A percentile compares a stretch with the other conserved stretches of the same genome.
These are phyloP conservation scores for Mechanitis mazaeus DNA, from an alignment of 2,888 invertebrate species.

Conservation along the genomic window DNA sequence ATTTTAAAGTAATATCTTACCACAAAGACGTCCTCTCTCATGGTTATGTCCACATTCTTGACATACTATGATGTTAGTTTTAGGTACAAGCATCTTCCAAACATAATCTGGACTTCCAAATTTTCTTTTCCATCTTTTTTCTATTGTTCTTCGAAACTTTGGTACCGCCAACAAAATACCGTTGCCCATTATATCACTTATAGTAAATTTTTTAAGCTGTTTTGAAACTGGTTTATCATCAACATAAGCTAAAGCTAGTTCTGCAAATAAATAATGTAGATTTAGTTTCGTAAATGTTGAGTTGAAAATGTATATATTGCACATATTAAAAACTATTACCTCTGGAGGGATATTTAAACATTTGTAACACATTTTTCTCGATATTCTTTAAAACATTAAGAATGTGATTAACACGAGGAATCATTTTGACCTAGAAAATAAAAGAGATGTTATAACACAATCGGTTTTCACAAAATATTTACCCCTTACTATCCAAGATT, in stretches of 20 bases:
- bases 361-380: conserved; percentile 50
- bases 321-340: conserved; percentile 38
- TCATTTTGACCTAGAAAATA: conserved; percentile 38
- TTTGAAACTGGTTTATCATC: conserved; percentile 37
- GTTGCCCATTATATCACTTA: conserved; percentile 82
- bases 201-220: conserved; percentile 54
- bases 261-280: conserved; percentile 36
- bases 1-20: conserved; percentile 70
- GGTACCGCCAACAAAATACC: conserved; percentile 90
- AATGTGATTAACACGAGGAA: conserved; percentile 45
- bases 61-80: conserved; percentile 85
- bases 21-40: conserved; percentile 86
- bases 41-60: conserved; percentile 89
- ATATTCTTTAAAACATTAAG: conserved; percentile 46
- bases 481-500: neutral
- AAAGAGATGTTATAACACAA: neutral
- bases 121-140: conserved; percentile 83
- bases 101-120: conserved; percentile 81
- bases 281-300: too few relatives aligned
- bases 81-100: conserved; percentile 83
- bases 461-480: neutral
- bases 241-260: conserved; percentile 55
- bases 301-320: too few relatives aligned
- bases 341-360: conserved; percentile 59
- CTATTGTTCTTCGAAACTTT: conserved; percentile 84